Percentiles rank a stretch among this genome's conserved stretches.
phyloP scores from a whole-genome alignment of 1,140 invertebrate genomes.

The Elymnias hypermnestra region DNA sequence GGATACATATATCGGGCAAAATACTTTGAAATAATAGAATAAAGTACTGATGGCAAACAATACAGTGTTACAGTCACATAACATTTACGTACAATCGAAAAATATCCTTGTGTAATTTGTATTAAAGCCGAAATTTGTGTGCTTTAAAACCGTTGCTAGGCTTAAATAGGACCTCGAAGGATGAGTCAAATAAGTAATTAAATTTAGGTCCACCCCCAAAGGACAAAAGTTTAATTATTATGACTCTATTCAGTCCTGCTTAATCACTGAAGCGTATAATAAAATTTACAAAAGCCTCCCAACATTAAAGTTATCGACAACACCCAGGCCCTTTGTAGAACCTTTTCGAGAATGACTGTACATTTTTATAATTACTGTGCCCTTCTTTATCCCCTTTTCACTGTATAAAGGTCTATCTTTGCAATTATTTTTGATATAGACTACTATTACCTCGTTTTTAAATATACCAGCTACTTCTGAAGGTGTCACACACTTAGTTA shows the following conservation, averaged over 20 bases:
- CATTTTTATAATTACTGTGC: too few relatives aligned
- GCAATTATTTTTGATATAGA: too few relatives aligned
- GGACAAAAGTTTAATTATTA: slow-evolving; percentile 35
- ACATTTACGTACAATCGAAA: not conserved
- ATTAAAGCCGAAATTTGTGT: not conserved
- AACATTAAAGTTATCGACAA: slow-evolving; percentile 1
- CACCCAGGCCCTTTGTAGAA: not conserved
- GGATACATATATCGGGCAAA: not conserved
- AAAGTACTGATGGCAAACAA: not conserved
- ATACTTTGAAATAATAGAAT: not conserved
- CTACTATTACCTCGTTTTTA: too few relatives aligned
- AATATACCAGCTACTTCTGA: too few relatives aligned
- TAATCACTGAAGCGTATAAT: slow-evolving; percentile 22
- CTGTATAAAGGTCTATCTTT: too few relatives aligned
- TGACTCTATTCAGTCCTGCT: slow-evolving; percentile 22
- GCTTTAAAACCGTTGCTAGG: not conserved
- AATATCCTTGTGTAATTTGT: not conserved
- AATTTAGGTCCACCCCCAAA: slow-evolving; percentile 30
- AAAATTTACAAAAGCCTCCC: slow-evolving; percentile 19
- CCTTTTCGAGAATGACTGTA: not conserved
- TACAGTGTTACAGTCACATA: too few relatives aligned
- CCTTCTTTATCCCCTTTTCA: too few relatives aligned
- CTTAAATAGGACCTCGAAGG: not conserved
- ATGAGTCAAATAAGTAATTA: slow-evolving; percentile 44
- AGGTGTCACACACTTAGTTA: too few relatives aligned